These are phyloP conservation scores for Centropyge bicolor DNA, from an alignment of 2,797 vertebrate species.

Conservation along the genomic window DNA sequence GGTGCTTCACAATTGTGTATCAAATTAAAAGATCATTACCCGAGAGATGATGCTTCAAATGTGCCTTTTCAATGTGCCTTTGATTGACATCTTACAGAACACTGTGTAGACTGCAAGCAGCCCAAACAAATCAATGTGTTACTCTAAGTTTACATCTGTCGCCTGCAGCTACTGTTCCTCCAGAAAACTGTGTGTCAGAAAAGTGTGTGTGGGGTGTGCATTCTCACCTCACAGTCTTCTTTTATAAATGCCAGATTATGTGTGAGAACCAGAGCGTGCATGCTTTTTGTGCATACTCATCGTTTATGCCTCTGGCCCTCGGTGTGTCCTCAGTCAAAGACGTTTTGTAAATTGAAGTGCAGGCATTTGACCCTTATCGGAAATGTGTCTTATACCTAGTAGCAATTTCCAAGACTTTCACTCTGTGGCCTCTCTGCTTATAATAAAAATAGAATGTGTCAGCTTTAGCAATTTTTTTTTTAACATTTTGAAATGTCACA, in stretches of 20 bases:
- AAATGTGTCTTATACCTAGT: background rate
- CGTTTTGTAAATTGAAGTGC: background rate
- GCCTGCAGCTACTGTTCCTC: background rate
- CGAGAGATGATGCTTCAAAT: too few species aligned
- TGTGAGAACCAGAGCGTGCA: background rate
- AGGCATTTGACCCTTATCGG: background rate
- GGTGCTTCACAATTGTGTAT: too few species aligned
- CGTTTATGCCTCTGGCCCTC: background rate
- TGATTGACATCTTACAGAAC: too few species aligned
- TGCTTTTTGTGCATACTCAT: background rate
- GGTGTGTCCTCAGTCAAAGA: constrained; percentile 2
- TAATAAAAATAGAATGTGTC: background rate
- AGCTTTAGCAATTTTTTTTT: background rate
- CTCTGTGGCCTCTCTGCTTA: background rate
- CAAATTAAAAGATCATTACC: too few species aligned
- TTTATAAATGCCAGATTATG: background rate
- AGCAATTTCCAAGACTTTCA: background rate
- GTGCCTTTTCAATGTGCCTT: too few species aligned
- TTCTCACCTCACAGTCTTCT: background rate
- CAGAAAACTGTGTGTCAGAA: background rate
- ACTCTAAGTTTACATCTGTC: background rate
- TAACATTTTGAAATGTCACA: constrained; percentile 9
- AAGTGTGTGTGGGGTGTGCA: background rate
- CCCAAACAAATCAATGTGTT: background rate
- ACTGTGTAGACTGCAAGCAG: background rate